Conservation (phyloP, 2,113 vertebrate species). For the Apteryx mantelli region DNA sequence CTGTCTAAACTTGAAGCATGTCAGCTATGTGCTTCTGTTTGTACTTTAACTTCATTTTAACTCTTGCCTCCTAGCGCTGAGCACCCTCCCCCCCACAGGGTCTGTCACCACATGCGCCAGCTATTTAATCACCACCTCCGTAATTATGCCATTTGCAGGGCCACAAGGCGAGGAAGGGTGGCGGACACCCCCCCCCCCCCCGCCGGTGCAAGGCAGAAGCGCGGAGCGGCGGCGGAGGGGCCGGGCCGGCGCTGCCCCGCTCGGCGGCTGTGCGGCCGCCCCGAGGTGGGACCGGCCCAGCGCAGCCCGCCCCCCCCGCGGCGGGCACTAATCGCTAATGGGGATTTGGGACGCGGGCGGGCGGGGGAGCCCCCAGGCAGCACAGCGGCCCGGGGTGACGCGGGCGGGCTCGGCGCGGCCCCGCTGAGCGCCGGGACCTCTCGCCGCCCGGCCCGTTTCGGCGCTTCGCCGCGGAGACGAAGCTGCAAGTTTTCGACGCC, state of each 20-base stretch:
- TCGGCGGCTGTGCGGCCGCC: too few species aligned
- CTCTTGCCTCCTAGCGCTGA: slow-evolving; percentile 8
- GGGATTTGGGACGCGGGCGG: neutral
- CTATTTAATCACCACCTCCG: neutral
- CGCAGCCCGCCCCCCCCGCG: too few species aligned
- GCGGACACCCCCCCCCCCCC: neutral
- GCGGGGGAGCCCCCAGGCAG: neutral
- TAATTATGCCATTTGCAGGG: neutral
- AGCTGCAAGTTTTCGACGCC: neutral
- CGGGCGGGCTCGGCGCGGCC: too few species aligned
- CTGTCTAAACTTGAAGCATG: slow-evolving; percentile 75
- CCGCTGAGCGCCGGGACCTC: too few species aligned
- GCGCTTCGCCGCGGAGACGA: neutral
- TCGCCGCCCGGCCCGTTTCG: too few species aligned
- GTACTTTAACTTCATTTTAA: slow-evolving; percentile 70
- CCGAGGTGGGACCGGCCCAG: too few species aligned
- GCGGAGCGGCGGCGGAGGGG: neutral
- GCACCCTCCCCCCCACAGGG: neutral
- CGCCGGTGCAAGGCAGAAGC: neutral
- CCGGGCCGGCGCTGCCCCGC: too few species aligned
- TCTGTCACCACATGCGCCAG: slow-evolving; percentile 1
- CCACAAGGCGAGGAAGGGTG: neutral
- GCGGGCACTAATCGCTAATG: neutral
- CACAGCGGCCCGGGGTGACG: too few species aligned
- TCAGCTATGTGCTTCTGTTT: slow-evolving; percentile 71